Evolutionary conservation across 1,140 invertebrate species (phyloP).

Genomic region (Grapholita molesta): DNA sequence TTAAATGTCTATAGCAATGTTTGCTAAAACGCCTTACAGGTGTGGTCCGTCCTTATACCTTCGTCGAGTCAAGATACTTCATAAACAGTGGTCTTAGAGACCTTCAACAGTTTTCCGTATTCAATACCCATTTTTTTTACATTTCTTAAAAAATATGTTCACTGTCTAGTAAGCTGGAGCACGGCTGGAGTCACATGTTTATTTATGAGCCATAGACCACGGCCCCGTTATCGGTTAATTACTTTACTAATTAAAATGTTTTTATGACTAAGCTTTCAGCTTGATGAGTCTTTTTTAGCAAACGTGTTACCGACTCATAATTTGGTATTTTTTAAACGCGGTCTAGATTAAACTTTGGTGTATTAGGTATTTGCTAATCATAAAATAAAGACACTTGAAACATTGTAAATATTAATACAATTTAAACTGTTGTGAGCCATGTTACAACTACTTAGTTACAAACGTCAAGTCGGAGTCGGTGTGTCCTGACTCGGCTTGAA

Average conservation of each 20-base stretch:
- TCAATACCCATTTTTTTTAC: too few species aligned
- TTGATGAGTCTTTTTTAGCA: background rate
- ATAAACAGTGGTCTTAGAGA: too few species aligned
- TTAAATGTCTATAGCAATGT: too few species aligned
- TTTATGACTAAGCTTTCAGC: constrained; percentile 12
- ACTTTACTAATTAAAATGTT: constrained; percentile 11
- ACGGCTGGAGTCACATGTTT: background rate
- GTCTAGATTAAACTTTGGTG: background rate
- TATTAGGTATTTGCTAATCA: background rate
- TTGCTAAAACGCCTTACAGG: too few species aligned
- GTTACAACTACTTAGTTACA: too few species aligned
- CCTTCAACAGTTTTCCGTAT: background rate
- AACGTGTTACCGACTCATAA: background rate
- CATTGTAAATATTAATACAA: too few species aligned
- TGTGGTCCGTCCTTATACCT: too few species aligned
- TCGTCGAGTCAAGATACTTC: too few species aligned
- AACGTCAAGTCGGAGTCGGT: too few species aligned
- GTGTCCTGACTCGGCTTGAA: too few species aligned
- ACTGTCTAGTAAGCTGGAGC: background rate
- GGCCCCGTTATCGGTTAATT: constrained; percentile 13
- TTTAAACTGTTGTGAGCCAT: too few species aligned
- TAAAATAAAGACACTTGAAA: too few species aligned
- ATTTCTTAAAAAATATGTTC: background rate
- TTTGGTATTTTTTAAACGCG: background rate
- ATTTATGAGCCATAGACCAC: constrained; percentile 16